A percentile compares a stretch with the other conserved stretches of the same genome.
phyloP scores from a whole-genome alignment of 2,113 vertebrate species.

The Polypterus senegalus region DNA sequence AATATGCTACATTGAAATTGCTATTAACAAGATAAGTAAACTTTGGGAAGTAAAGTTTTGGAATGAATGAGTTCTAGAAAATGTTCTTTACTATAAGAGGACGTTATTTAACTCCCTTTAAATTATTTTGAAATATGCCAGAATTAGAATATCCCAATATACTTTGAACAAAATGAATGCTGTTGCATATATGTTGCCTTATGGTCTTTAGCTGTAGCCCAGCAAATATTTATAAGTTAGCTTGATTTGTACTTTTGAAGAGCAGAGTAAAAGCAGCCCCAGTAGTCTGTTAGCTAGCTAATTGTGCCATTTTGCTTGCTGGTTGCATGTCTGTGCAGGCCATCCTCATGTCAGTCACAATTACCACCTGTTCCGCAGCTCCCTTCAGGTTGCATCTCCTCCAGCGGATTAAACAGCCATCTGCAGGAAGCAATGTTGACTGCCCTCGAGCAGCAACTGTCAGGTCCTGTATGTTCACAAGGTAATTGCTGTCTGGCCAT shows the following conservation, averaged over 20 bases:
- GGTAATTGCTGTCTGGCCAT: slow-evolving; percentile 42
- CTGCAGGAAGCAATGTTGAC: slow-evolving; percentile 38
- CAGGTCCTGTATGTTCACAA: slow-evolving; percentile 35
- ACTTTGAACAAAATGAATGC: too few species aligned
- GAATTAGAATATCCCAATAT: too few species aligned
- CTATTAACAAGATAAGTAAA: too few species aligned
- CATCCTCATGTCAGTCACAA: slow-evolving; percentile 56
- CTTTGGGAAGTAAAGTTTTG: too few species aligned
- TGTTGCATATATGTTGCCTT: too few species aligned
- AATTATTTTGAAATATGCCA: too few species aligned
- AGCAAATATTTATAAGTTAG: too few species aligned
- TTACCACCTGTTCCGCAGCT: slow-evolving; percentile 53
- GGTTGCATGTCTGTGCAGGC: slow-evolving; percentile 43
- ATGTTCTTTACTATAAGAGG: too few species aligned
- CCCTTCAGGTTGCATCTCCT: slow-evolving; percentile 55
- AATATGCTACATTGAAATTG: too few species aligned
- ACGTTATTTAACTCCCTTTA: too few species aligned
- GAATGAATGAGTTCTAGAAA: too few species aligned
- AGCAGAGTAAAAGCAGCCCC: slow-evolving; percentile 32
- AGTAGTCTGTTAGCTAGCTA: slow-evolving; percentile 44
- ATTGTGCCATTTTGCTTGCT: slow-evolving; percentile 41
- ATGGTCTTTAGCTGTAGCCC: too few species aligned
- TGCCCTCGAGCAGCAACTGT: slow-evolving; percentile 43
- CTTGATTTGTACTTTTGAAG: neutral
- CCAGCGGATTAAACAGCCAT: slow-evolving; percentile 44